Conservation (phyloP, 2,888 invertebrate genomes). For the Pristionchus entomophagus region DNA sequence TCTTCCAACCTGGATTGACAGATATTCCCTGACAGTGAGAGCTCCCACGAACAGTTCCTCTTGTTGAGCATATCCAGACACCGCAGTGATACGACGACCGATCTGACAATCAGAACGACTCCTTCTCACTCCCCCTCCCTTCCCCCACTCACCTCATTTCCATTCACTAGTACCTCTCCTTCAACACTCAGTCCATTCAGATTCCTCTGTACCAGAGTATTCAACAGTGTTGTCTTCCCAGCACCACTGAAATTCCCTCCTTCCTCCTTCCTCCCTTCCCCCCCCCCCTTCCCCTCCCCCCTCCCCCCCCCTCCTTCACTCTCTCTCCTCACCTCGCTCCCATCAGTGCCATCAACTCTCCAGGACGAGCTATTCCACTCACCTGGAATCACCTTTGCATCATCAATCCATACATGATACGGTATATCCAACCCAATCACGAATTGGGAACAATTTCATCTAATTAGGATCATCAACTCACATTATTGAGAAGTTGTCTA, state of each 20-base stretch:
- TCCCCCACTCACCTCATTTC: constrained; percentile 54
- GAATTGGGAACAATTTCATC: no score
- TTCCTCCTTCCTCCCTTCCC: constrained; percentile 73
- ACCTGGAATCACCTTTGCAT: constrained; percentile 49
- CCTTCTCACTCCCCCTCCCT: neutral
- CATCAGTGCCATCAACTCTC: constrained; percentile 75
- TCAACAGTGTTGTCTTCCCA: constrained; percentile 93
- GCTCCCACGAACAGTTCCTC: constrained; percentile 75
- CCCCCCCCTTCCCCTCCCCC: constrained; percentile 74
- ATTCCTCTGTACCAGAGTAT: constrained; percentile 82
- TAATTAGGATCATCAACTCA: constrained; percentile 49
- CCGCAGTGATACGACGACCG: constrained; percentile 63
- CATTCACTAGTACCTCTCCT: constrained; percentile 73
- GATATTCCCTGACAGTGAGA: constrained; percentile 74
- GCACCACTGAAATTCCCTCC: constrained; percentile 82
- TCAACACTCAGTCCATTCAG: constrained; percentile 70
- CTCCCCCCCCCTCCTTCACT: no score
- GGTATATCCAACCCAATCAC: no score
- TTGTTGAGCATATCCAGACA: constrained; percentile 74
- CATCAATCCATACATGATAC: no score
- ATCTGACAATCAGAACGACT: constrained; percentile 52
- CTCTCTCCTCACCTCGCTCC: constrained; percentile 66
- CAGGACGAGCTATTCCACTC: constrained; percentile 68
- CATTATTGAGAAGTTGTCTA: constrained; percentile 64
- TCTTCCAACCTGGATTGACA: constrained; percentile 78